Base-by-base conservation (phyloP, 2,888 invertebrate species). In the Coleophora flavipennella region DNA sequence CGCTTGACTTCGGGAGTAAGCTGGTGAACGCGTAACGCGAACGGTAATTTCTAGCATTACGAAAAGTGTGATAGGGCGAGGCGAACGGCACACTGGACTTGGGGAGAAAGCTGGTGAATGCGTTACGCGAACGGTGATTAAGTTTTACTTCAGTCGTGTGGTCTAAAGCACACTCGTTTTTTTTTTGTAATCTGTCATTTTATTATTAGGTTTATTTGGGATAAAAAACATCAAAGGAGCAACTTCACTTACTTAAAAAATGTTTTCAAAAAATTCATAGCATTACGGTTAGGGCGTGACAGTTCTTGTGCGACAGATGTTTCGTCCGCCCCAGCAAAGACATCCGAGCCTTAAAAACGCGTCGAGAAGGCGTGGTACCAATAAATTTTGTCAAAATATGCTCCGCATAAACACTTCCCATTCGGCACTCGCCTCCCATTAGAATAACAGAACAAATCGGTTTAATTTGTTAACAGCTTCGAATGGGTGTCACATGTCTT, bases 341-440 rank as follows among this genome's bases (percentile, higher is more conserved):
- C 71, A 69, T 77, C 80, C 77, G 72, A 75, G 54, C 51, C 55
- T 58, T 69, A 78, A 80, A 81, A 78, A 62, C 57, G 59, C 60
- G 66, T 54, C 60, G 46, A 62, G 72, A 60, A 81, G 85, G 85
- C 84, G 85, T 80, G 85, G 83, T 71, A 55, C 72, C 64, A 75
- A 85, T 85, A 85, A 85, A 85, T 85, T 79, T 80, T 68, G 81
- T 84, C 85, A 84, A 84, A 85, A 83, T 84, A 85, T 75, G 68
- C 76, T 73, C 61, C 70, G 76, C 73, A 66, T 67, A 74, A 79
- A 78, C 79, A 81, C 78, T 79, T 81, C 81, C 80, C 78, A 77
- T 75, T 69, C 20, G 57, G 10, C 11, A 29, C 55, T 62, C 64
- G 59, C 75, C 69, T n/a, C n/a, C 77, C 72, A 78, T 81, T 83